phyloP scores from a whole-genome alignment of 1,140 invertebrate genomes.

The Drosophila nannoptera region DNA sequence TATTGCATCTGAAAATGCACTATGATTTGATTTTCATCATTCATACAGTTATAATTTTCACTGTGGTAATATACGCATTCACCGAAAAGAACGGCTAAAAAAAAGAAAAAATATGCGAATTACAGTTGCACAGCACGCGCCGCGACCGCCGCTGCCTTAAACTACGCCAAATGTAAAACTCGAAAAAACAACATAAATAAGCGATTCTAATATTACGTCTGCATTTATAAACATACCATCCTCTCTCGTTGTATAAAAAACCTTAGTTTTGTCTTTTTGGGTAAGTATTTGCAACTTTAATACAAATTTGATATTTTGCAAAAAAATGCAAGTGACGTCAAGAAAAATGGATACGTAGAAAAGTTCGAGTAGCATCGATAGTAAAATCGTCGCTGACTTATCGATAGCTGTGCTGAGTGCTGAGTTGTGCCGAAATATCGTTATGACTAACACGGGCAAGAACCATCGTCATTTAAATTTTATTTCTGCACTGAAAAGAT shows the following conservation, averaged over 20 bases:
- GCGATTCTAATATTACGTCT: neutral
- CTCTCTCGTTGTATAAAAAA: slow-evolving; percentile 10
- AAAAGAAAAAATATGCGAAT: slow-evolving; percentile 12
- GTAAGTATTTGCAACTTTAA: slow-evolving; percentile 8
- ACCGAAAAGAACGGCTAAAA: too few relatives aligned
- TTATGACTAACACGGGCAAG: neutral
- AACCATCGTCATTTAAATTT: too few relatives aligned
- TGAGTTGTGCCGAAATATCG: neutral
- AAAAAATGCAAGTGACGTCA: slow-evolving; percentile 40
- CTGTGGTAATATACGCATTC: too few relatives aligned
- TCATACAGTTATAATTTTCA: too few relatives aligned
- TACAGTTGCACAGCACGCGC: slow-evolving; percentile 11
- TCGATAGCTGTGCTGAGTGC: slow-evolving; percentile 15
- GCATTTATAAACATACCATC: slow-evolving; percentile 31
- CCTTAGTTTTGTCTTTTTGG: slow-evolving; percentile 12
- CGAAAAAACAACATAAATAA: neutral
- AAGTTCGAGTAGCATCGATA: slow-evolving; percentile 32
- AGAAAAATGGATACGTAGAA: slow-evolving; percentile 42
- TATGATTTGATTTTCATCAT: too few relatives aligned
- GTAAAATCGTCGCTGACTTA: neutral
- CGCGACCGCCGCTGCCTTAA: slow-evolving; percentile 9
- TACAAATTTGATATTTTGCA: slow-evolving; percentile 33
- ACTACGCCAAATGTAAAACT: slow-evolving; percentile 26
- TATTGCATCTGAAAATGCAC: too few relatives aligned
- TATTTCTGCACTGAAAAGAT: too few relatives aligned